Evolutionary conservation across 2,888 invertebrate genomes (phyloP).

Genomic region (Troides helena): DNA sequence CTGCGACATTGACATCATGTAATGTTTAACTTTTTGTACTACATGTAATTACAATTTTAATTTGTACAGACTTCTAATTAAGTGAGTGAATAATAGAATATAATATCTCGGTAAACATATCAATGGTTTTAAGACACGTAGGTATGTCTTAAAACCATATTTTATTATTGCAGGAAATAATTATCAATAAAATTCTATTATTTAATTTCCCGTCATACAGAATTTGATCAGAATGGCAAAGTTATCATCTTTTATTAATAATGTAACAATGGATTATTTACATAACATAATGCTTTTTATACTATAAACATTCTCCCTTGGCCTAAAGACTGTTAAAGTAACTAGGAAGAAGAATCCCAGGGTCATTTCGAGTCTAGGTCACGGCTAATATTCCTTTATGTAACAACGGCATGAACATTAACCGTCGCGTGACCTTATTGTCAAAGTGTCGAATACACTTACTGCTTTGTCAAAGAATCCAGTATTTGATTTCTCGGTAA

Average conservation of each 20-base stretch:
- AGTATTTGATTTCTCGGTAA: background rate
- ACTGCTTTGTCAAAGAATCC: background rate
- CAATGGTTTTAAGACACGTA: too few species aligned
- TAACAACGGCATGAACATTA: slow-evolving; percentile 1
- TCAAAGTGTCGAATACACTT: background rate
- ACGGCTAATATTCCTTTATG: slow-evolving; percentile 24
- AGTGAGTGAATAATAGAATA: too few species aligned
- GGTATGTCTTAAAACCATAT: slow-evolving; percentile 8
- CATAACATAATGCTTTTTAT: background rate
- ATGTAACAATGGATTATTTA: background rate
- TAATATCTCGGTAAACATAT: too few species aligned
- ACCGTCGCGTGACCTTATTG: background rate
- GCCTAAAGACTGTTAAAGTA: slow-evolving; percentile 21
- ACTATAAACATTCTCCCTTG: slow-evolving; percentile 18
- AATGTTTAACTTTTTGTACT: too few species aligned
- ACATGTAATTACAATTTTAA: too few species aligned
- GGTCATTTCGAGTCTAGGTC: slow-evolving; percentile 20
- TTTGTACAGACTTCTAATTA: too few species aligned
- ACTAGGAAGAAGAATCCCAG: slow-evolving; percentile 24
- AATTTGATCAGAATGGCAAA: background rate
- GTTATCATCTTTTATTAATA: background rate
- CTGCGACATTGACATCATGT: too few species aligned
- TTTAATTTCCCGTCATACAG: too few species aligned
- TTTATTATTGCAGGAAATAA: too few species aligned
- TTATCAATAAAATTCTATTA: too few species aligned